phyloP scores from a whole-genome alignment of 2,113 vertebrate species.

The Cnemophilus loriae region DNA sequence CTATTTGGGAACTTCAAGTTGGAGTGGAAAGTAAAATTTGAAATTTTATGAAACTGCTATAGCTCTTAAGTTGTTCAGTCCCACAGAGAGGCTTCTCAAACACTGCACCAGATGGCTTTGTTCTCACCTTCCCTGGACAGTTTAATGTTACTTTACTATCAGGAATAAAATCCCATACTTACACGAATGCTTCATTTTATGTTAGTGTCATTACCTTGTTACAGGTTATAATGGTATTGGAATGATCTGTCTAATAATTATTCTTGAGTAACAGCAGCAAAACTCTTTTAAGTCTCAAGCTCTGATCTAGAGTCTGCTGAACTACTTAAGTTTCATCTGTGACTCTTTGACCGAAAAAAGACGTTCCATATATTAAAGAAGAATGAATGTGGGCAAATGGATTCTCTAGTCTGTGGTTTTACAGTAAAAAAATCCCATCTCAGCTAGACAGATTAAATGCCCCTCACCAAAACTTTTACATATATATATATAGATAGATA shows the following conservation, averaged over 20 bases:
- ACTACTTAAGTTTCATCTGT: not conserved
- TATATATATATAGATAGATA: not conserved
- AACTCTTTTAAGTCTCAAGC: not conserved
- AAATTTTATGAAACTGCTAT: not conserved
- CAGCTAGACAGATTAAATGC: not conserved
- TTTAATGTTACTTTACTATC: not conserved
- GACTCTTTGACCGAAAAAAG: not conserved
- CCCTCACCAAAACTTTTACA: not conserved
- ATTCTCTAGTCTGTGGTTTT: not conserved
- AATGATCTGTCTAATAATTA: slow-evolving; percentile 27
- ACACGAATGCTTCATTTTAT: not conserved
- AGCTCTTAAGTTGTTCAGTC: not conserved
- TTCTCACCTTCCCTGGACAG: not conserved
- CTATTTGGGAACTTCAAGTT: not conserved
- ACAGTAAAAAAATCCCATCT: not conserved
- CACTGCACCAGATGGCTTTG: not conserved
- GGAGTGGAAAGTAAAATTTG: not conserved
- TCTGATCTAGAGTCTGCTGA: slow-evolving; percentile 5
- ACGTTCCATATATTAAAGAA: not conserved
- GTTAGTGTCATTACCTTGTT: slow-evolving; percentile 20
- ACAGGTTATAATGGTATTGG: not conserved
- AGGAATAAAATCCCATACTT: not conserved
- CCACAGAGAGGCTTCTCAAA: not conserved
- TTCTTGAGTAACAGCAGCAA: not conserved
- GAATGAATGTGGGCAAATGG: not conserved